Base-by-base conservation (phyloP, 2,888 invertebrate genomes). In the Crepidodera aurea region DNA sequence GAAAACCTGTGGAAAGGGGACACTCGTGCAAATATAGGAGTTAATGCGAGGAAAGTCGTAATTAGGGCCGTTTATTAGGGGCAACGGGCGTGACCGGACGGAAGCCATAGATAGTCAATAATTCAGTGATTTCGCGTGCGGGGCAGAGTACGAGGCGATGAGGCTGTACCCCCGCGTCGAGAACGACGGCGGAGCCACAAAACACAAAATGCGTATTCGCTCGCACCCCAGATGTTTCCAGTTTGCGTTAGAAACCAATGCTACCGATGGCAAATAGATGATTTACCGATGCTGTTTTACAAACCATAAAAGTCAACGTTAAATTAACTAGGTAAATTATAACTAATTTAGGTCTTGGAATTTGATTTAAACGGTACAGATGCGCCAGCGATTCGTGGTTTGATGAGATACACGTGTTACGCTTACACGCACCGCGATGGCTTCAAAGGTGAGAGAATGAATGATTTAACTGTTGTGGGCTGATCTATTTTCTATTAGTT, bases 41-140 rank as follows among this genome's bases (percentile, higher is more conserved):
- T 44, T 44, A 44, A 44, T 22, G 44, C 44, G 22, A 65, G 69
- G 69, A 67, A 68, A 64, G 61, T 60, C 53, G 64, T 71, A 72
- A 75, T 75, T 73, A 71, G 70, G 70, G 68, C 66, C 71, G 70
- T 76, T 76, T 74, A 76, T 76, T 72, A 69, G 71, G 73, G 71
- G 69, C 22, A 71, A 66, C 70, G 74, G 78, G 78, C 76, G 78
- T 78, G 76, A 76, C 77, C 79, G 78, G 77, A 78, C 77, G 79
- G 79, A 79, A 79, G 77, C 77, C 75, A 78, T 79, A 76, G 78
- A 79, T 76, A 77, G 77, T 77, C 78, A 73, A 79, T 79, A 78
- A 77, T 74, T 78, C 76, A 75, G 69, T 67, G 73, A 73, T 73
- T 73, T 72, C 74, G 75, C 72, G 73, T 72, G 74, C 71, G 72